Evolutionary conservation across 2,888 invertebrate genomes (phyloP).

Genomic region (Microctonus aethiopoides): DNA sequence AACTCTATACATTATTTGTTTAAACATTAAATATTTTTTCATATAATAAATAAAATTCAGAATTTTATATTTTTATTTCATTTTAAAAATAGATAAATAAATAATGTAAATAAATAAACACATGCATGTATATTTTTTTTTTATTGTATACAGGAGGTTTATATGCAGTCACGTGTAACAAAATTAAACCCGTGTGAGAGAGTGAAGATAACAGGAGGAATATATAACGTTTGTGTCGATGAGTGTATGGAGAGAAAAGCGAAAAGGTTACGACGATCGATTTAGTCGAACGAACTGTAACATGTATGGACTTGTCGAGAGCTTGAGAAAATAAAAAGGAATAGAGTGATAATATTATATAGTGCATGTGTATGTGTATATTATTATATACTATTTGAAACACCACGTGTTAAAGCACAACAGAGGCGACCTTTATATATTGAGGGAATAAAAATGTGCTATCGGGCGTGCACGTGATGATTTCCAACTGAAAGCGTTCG

Average conservation of each 20-base stretch:
- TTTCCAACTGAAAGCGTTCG: constrained; percentile 15
- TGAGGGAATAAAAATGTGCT: constrained; percentile 24
- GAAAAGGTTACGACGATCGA: constrained; percentile 19
- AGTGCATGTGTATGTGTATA: background rate
- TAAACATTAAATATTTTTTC: background rate
- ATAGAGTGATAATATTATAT: constrained; percentile 17
- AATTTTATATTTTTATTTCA: too few relatives aligned
- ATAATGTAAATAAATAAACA: constrained; percentile 23
- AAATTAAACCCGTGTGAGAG: background rate
- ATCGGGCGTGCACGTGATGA: constrained; percentile 23
- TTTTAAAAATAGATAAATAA: too few relatives aligned
- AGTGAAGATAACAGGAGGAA: background rate
- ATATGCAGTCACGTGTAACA: background rate
- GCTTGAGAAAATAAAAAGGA: constrained; percentile 27
- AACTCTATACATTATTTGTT: background rate
- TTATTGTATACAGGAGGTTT: background rate
- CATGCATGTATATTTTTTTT: background rate
- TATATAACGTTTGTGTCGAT: constrained; percentile 6
- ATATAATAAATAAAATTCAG: too few relatives aligned
- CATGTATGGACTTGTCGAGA: background rate
- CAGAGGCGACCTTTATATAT: constrained; percentile 19
- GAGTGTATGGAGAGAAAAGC: background rate
- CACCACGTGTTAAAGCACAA: constrained; percentile 14
- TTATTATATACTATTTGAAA: constrained; percentile 3
- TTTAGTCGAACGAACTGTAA: constrained; percentile 9